phyloP scores from a whole-genome alignment of 2,888 invertebrate species.

The Dolomedes plantarius region DNA sequence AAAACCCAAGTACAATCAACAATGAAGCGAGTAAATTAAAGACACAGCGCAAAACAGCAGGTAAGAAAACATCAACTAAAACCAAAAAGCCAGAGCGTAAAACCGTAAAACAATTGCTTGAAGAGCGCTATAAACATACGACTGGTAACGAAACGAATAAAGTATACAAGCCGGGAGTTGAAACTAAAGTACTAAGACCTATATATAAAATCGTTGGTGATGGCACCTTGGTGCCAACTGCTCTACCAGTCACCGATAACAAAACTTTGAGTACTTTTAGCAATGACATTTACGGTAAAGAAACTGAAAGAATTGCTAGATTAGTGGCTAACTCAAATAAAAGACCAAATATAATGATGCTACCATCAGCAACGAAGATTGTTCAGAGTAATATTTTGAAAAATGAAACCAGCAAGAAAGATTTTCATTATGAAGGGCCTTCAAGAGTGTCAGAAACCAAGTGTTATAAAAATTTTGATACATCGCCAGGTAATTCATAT shows the following conservation, averaged over 20 bases:
- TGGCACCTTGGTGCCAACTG: no score
- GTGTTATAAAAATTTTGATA: neutral
- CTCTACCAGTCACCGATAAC: neutral
- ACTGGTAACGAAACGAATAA: neutral
- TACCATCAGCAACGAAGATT: slow-evolving; percentile 37
- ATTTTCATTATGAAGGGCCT: neutral
- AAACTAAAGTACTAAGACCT: slow-evolving; percentile 19
- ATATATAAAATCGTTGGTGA: neutral
- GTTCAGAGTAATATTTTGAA: neutral
- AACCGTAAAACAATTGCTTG: slow-evolving; percentile 44
- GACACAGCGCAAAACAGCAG: neutral
- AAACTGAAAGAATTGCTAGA: neutral
- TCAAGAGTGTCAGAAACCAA: neutral
- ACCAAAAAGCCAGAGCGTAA: slow-evolving; percentile 34
- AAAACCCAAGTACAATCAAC: neutral
- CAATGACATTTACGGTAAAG: neutral
- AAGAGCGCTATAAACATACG: slow-evolving; percentile 15
- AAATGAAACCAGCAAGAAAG: neutral
- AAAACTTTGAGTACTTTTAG: neutral
- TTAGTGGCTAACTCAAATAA: neutral
- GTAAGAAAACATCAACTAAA: slow-evolving; percentile 7
- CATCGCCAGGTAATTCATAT: neutral
- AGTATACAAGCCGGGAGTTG: neutral
- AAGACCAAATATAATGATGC: slow-evolving; percentile 49
- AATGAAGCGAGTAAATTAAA: neutral